Conservation (phyloP, 1,140 invertebrate species). For the Palaemon carinicauda region DNA sequence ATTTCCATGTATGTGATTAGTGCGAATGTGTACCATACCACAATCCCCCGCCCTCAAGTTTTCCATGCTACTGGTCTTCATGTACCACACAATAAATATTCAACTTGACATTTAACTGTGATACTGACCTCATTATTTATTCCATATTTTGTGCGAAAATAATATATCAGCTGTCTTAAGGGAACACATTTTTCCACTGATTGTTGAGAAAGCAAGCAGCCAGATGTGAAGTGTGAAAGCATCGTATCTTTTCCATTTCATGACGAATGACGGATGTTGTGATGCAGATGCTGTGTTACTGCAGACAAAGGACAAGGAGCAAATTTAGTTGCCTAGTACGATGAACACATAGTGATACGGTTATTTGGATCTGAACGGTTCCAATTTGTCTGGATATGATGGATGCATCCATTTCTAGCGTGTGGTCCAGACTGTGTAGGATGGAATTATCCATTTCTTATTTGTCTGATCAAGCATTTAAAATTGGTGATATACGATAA, state of each 20-base stretch:
- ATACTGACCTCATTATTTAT: conserved; percentile 59
- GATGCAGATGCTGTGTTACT: background rate
- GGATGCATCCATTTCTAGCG: background rate
- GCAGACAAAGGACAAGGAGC: background rate
- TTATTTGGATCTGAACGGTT: conserved; percentile 36
- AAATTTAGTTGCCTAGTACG: background rate
- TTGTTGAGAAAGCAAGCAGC: conserved; percentile 7
- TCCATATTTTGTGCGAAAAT: conserved; percentile 58
- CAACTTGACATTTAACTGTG: conserved; percentile 58
- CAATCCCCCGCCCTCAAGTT: conserved; percentile 24
- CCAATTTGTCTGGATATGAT: conserved; percentile 3
- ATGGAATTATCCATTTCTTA: background rate
- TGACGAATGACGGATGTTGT: background rate
- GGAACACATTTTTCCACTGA: conserved; percentile 41
- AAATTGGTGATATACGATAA: background rate
- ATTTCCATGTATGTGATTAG: conserved; percentile 37
- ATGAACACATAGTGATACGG: conserved; percentile 27
- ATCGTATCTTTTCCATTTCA: conserved; percentile 27
- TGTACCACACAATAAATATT: conserved; percentile 44
- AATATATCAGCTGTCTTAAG: conserved; percentile 48
- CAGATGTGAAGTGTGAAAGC: conserved; percentile 3
- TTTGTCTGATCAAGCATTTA: conserved; percentile 9
- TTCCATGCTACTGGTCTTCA: conserved; percentile 36
- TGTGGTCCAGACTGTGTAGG: conserved; percentile 2
- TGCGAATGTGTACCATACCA: conserved; percentile 32